Percentiles rank a stretch among this genome's conserved stretches.
Evolutionary conservation across 2,797 vertebrate species (phyloP).

Genomic region (Rhabdophis nuchalis): DNA sequence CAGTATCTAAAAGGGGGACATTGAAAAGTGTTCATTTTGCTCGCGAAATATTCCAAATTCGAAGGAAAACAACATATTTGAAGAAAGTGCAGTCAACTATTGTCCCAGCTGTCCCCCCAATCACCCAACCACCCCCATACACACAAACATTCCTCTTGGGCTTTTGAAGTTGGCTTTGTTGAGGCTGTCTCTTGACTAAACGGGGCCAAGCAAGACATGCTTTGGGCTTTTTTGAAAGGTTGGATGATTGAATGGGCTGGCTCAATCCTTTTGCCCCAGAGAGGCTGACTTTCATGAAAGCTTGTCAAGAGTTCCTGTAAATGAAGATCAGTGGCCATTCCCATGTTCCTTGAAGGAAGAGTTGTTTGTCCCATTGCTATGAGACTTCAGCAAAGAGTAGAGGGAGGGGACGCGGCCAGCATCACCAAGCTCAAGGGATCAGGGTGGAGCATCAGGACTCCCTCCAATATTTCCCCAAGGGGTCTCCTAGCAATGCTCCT

Average conservation of each 20-base stretch:
- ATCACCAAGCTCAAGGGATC: background rate
- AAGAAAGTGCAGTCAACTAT: background rate
- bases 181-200: background rate
- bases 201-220: background rate
- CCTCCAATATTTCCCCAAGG: background rate
- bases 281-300: background rate
- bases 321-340: background rate
- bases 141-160: background rate
- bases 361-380: background rate
- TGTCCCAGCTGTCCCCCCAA: background rate
- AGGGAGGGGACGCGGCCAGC: background rate
- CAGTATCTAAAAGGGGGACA: background rate
- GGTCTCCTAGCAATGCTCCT: background rate
- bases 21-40: background rate
- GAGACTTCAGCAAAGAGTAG: background rate
- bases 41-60: background rate
- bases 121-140: accelerated
- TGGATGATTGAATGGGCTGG: background rate
- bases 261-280: background rate
- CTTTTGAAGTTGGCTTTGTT: background rate
- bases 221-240: background rate
- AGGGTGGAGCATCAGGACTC: background rate
- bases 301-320: background rate
- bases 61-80: background rate
- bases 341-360: background rate